Evolutionary conservation across 2,888 invertebrate genomes (phyloP).

Genomic region (Aspidapion aeneum): DNA sequence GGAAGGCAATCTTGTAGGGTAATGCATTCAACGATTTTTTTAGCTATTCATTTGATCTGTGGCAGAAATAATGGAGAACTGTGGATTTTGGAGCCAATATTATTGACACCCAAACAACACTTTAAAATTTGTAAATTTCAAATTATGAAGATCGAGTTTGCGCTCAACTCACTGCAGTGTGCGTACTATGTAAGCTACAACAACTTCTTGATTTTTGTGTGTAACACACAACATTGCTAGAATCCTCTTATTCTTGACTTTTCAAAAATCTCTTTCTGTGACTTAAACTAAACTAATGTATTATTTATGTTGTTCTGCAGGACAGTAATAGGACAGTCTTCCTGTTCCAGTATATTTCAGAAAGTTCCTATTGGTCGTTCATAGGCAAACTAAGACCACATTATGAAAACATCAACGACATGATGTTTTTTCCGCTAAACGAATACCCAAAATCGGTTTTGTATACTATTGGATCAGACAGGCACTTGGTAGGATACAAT

Average conservation of each 20-base stretch:
- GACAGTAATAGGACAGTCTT: conserved; percentile 53
- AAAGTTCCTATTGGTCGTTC: conserved; percentile 50
- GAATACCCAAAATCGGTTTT: conserved; percentile 43
- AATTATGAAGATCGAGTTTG: conserved; percentile 55
- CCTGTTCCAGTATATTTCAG: conserved; percentile 49
- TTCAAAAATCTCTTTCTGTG: not conserved
- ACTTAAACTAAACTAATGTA: not conserved
- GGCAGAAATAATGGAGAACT: conserved; percentile 58
- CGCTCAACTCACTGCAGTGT: conserved; percentile 52
- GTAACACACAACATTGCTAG: not conserved
- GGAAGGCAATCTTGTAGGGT: no score
- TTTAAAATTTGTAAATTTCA: conserved; percentile 48
- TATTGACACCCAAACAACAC: conserved; percentile 51
- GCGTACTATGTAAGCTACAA: conserved; percentile 57
- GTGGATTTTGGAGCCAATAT: conserved; percentile 58
- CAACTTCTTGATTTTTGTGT: no score
- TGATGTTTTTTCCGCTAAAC: conserved; percentile 54
- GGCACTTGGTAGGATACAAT: conserved; percentile 40
- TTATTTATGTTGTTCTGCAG: conserved; percentile 40
- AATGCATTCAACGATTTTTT: no score
- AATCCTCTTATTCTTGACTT: not conserved
- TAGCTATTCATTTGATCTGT: conserved; percentile 56
- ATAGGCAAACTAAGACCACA: conserved; percentile 62
- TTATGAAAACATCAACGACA: conserved; percentile 53
- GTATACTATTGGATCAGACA: conserved; percentile 58